Conservation (phyloP, 2,113 vertebrate genomes). For the Eonycteris spelaea region DNA sequence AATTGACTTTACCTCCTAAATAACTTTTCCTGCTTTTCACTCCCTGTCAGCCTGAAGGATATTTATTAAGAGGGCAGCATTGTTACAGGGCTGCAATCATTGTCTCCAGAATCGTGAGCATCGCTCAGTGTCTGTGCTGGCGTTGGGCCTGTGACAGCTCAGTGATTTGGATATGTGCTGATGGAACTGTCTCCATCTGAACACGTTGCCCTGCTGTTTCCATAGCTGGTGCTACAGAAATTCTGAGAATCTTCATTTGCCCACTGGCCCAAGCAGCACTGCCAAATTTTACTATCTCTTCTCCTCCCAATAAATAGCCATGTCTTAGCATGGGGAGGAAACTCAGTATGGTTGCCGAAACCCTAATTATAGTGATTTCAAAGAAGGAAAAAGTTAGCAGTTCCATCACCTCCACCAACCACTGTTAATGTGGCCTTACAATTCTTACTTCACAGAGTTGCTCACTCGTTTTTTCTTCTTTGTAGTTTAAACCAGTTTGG, state of each 20-base stretch:
- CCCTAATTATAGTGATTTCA: neutral
- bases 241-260: neutral
- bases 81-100: neutral
- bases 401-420: neutral
- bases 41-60: neutral
- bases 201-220: neutral
- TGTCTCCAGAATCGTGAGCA: neutral
- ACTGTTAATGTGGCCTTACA: neutral
- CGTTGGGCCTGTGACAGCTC: neutral
- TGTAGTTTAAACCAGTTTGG: neutral
- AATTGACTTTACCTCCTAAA: neutral
- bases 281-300: neutral
- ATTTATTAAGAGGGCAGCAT: neutral
- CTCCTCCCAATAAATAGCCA: neutral
- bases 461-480: neutral
- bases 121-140: neutral
- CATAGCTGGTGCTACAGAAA: neutral
- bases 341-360: neutral
- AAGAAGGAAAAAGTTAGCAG: neutral
- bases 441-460: neutral
- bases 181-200: neutral
- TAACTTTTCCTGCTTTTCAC: neutral
- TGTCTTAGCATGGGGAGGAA: neutral
- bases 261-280: neutral
- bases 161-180: accelerated